phyloP scores from a whole-genome alignment of 2,888 invertebrate genomes.

The Caenorhabditis panamensis region DNA sequence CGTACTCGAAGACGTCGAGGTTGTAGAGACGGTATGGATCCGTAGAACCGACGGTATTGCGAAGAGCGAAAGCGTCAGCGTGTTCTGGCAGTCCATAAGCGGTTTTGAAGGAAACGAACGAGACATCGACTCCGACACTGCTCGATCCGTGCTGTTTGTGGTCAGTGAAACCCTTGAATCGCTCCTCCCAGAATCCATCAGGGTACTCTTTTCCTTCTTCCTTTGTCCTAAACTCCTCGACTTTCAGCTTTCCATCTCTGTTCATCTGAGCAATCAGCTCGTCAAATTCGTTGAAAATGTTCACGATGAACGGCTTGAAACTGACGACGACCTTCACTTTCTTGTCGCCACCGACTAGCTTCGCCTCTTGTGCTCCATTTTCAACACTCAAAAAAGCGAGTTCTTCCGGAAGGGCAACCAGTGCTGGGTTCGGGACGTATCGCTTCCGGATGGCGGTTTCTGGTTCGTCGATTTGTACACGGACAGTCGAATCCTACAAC shows the following conservation, averaged over 20 bases:
- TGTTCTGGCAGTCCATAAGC: conserved; percentile 98
- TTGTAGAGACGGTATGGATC: conserved; percentile 88
- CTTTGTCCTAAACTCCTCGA: conserved; percentile 88
- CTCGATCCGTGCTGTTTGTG: conserved; percentile 89
- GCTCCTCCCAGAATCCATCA: conserved; percentile 93
- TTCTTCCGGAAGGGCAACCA: conserved; percentile 59
- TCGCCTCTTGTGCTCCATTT: conserved; percentile 42
- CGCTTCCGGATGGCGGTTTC: conserved; percentile 64
- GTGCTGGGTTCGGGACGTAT: conserved; percentile 66
- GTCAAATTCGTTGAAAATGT: conserved; percentile 85
- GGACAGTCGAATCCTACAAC: conserved; percentile 61
- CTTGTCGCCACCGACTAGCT: conserved; percentile 57
- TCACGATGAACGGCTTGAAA: conserved; percentile 89
- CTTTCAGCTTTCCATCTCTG: conserved; percentile 90
- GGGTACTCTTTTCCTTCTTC: conserved; percentile 77
- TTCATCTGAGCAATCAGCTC: conserved; percentile 89
- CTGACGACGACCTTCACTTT: conserved; percentile 70
- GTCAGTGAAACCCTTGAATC: conserved; percentile 95
- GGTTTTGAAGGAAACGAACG: conserved; percentile 92
- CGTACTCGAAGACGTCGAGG: conserved; percentile 98
- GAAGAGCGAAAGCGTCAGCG: conserved; percentile 91
- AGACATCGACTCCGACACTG: conserved; percentile 86
- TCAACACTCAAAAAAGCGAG: conserved; percentile 61
- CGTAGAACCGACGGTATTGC: conserved; percentile 86
- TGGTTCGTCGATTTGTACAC: conserved; percentile 72